A percentile compares a stretch with the other conserved stretches of the same genome.
Evolutionary conservation across 2,888 invertebrate species (phyloP).

Genomic region (Gasteruption jaculator): DNA sequence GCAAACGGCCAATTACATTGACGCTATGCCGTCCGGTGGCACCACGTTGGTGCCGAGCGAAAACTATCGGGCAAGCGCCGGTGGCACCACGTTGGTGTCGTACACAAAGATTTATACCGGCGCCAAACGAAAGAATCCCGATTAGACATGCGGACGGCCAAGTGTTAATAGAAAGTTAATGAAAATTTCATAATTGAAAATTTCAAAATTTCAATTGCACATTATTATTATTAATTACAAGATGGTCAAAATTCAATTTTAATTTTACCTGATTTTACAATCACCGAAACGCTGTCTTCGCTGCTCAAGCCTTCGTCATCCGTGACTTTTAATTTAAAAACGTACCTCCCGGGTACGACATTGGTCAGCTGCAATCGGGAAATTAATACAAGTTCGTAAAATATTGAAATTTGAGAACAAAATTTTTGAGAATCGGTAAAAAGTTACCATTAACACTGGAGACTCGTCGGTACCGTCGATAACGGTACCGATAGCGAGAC

Average conservation of each 20-base stretch:
- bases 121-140: too few relatives aligned
- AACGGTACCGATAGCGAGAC: conserved; percentile 80
- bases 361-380: conserved; percentile 69
- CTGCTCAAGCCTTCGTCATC: conserved; percentile 85
- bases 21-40: too few relatives aligned
- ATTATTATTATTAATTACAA: background rate
- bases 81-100: too few relatives aligned
- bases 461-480: conserved; percentile 72
- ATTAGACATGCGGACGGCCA: too few relatives aligned
- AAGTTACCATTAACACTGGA: conserved; percentile 67
- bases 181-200: conserved; percentile 4
- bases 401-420: conserved; percentile 5
- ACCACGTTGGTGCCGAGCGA: too few relatives aligned
- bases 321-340: conserved; percentile 82
- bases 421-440: conserved; percentile 7
- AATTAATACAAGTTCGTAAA: conserved; percentile 41
- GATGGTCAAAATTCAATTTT: background rate
- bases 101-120: too few relatives aligned
- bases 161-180: too few relatives aligned
- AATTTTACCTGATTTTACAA: conserved; percentile 64
- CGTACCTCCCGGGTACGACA: conserved; percentile 80
- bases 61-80: too few relatives aligned
- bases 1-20: too few relatives aligned
- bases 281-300: conserved; percentile 78
- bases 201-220: background rate